These are phyloP conservation scores for Scaptomyza tumidula DNA, from an alignment of 2,888 invertebrate species.

Conservation along the genomic window DNA sequence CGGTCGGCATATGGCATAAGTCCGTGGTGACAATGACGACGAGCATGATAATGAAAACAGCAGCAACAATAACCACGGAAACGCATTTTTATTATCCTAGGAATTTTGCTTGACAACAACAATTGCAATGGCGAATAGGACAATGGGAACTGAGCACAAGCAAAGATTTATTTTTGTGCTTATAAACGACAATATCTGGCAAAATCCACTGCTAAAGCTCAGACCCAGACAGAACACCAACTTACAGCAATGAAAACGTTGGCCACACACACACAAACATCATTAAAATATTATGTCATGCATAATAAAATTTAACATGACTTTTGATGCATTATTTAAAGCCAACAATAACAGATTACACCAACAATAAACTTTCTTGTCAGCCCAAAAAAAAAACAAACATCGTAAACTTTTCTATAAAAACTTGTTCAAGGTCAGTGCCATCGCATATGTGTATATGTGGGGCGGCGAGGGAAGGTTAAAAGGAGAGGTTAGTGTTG, in stretches of 20 bases:
- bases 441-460: not conserved
- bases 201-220: conserved; percentile 28
- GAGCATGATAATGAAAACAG: conserved; percentile 41
- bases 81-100: conserved; percentile 73
- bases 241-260: conserved; percentile 60
- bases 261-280: conserved; percentile 25
- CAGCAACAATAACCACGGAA: conserved; percentile 26
- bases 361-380: not conserved
- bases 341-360: conserved; percentile 27
- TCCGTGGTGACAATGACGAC: conserved; percentile 43
- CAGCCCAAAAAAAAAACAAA: conserved; percentile 35
- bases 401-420: conserved; percentile 42
- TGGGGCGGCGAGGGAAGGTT: not conserved
- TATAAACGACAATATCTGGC: not conserved
- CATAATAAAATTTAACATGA: conserved; percentile 31
- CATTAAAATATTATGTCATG: conserved; percentile 29
- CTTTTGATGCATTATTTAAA: conserved; percentile 62
- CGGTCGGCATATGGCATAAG: no score
- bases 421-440: conserved; percentile 42
- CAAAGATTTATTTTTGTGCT: conserved; percentile 21
- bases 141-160: not conserved
- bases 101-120: conserved; percentile 41
- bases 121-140: conserved; percentile 24
- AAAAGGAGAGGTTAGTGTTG: not conserved
- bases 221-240: conserved; percentile 19